These are phyloP conservation scores for Cetonia aurata DNA, from an alignment of 2,888 invertebrate species.

Conservation along the genomic window DNA sequence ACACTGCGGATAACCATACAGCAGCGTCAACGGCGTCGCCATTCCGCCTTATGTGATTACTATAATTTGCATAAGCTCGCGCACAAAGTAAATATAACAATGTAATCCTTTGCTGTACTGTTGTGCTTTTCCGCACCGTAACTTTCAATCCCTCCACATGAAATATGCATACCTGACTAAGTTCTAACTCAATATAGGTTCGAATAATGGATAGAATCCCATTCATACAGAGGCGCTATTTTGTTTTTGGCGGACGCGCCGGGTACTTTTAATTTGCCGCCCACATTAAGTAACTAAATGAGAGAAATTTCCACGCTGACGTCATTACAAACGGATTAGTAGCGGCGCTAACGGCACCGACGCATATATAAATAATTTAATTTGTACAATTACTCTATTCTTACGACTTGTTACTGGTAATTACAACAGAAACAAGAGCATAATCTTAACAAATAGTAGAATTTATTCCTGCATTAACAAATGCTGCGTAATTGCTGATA, in stretches of 20 bases:
- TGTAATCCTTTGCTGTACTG: slow-evolving; percentile 57
- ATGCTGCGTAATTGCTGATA: too few relatives aligned
- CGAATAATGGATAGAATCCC: slow-evolving; percentile 30
- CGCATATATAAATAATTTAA: too few relatives aligned
- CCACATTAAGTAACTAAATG: not conserved
- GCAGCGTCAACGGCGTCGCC: slow-evolving; percentile 48
- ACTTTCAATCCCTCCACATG: slow-evolving; percentile 56
- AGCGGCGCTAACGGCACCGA: too few relatives aligned
- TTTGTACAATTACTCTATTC: too few relatives aligned
- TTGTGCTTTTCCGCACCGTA: slow-evolving; percentile 56
- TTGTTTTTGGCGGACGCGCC: slow-evolving; percentile 30
- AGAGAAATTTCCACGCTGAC: too few relatives aligned
- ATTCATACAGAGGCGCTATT: slow-evolving; percentile 27
- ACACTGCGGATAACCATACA: slow-evolving; percentile 21
- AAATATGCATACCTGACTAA: slow-evolving; percentile 55
- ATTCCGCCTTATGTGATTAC: slow-evolving; percentile 59
- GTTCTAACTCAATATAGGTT: slow-evolving; percentile 45
- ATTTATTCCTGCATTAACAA: too few relatives aligned
- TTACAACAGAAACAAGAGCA: too few relatives aligned
- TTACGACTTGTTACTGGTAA: too few relatives aligned
- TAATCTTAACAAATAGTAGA: too few relatives aligned
- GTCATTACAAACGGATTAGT: too few relatives aligned
- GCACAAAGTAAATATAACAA: slow-evolving; percentile 60
- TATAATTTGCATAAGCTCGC: slow-evolving; percentile 60
- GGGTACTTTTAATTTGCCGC: slow-evolving; percentile 21